These are phyloP conservation scores for Varanus komodoensis DNA, from an alignment of 2,113 vertebrate species.

Conservation along the genomic window DNA sequence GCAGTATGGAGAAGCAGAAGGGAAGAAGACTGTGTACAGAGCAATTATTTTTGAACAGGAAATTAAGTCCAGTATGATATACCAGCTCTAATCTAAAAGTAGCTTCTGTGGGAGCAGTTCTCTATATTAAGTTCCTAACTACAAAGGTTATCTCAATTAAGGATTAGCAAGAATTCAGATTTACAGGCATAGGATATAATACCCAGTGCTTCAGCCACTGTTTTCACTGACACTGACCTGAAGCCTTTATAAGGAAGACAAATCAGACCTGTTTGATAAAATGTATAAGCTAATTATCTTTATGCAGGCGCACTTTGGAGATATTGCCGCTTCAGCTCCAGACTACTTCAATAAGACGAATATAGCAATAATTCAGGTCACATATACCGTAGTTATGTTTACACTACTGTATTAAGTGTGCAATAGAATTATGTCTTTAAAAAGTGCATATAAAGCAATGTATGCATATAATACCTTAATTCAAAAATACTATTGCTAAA, in stretches of 20 bases:
- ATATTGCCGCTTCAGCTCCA: too few species aligned
- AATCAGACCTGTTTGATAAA: background rate
- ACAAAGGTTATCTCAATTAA: conserved; percentile 21
- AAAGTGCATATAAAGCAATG: too few species aligned
- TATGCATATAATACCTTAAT: too few species aligned
- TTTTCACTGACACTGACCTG: background rate
- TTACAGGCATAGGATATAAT: conserved; percentile 2
- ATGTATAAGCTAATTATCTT: background rate
- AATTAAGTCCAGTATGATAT: conserved; percentile 3
- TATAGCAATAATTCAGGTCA: too few species aligned
- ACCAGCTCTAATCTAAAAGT: background rate
- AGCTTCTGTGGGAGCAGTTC: background rate
- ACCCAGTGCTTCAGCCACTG: background rate
- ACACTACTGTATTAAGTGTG: too few species aligned
- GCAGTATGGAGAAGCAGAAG: background rate
- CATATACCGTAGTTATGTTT: too few species aligned
- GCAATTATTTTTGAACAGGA: conserved; percentile 12
- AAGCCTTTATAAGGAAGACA: background rate
- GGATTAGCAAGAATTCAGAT: background rate
- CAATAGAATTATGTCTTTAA: too few species aligned
- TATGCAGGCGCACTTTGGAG: too few species aligned
- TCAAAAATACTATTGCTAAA: too few species aligned
- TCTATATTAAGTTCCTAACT: background rate
- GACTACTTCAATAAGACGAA: too few species aligned
- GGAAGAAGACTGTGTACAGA: background rate